Evolutionary conservation across 2,113 vertebrate genomes (phyloP).

Genomic region (Sphaerodactylus townsendi): DNA sequence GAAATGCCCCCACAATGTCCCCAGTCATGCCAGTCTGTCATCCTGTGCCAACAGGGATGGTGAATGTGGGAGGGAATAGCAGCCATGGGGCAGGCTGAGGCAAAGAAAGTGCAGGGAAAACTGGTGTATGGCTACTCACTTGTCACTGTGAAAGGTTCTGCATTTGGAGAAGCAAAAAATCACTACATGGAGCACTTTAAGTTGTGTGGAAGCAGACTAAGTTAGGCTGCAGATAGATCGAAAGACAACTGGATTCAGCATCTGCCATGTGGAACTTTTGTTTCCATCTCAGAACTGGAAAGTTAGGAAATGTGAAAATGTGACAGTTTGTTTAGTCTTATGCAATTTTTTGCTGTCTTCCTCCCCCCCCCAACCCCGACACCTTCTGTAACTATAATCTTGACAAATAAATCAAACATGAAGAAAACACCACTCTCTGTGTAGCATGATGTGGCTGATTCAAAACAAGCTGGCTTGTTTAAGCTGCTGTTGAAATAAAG

Average conservation of each 20-base stretch:
- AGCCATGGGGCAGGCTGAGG: too few species aligned
- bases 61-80: too few species aligned
- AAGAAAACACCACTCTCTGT: slow-evolving; percentile 20
- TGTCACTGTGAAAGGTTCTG: too few species aligned
- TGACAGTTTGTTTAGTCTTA: background rate
- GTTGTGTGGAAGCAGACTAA: too few species aligned
- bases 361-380: background rate
- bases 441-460: background rate
- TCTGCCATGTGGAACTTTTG: slow-evolving; percentile 3
- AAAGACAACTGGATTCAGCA: background rate
- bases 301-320: slow-evolving; percentile 12
- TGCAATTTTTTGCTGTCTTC: background rate
- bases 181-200: too few species aligned
- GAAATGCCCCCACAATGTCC: too few species aligned
- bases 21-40: too few species aligned
- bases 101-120: too few species aligned
- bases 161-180: too few species aligned
- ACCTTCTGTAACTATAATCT: background rate
- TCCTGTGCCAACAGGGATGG: too few species aligned
- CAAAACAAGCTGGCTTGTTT: background rate
- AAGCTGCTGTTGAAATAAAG: slow-evolving; percentile 1
- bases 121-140: too few species aligned
- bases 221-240: too few species aligned
- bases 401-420: slow-evolving; percentile 32
- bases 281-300: slow-evolving; percentile 9